These are phyloP conservation scores for Drosophila subquinaria DNA, from an alignment of 2,888 invertebrate genomes.

Conservation along the genomic window DNA sequence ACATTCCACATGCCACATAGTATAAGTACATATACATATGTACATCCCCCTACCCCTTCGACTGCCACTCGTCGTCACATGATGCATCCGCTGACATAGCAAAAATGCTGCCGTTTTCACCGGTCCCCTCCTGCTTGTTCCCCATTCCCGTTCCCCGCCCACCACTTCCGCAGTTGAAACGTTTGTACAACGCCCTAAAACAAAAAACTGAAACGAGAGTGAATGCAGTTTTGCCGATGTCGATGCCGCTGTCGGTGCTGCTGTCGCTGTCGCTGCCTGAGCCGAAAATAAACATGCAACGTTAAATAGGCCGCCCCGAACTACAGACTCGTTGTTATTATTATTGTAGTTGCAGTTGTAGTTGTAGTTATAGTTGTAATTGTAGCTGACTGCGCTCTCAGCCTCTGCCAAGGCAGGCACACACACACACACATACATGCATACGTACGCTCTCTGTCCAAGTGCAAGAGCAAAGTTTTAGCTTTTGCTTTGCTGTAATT, in stretches of 20 bases:
- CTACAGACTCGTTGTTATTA: constrained; percentile 24
- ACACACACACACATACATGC: neutral
- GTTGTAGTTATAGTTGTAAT: constrained; percentile 24
- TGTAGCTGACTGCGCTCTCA: constrained; percentile 40
- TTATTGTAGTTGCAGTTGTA: constrained; percentile 31
- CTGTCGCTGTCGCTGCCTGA: constrained; percentile 17
- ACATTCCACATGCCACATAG: constrained; percentile 34
- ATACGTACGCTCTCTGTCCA: constrained; percentile 48
- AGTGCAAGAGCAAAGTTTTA: constrained; percentile 76
- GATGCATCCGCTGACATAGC: constrained; percentile 76
- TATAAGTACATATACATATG: neutral
- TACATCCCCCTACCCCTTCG: neutral
- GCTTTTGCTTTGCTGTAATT: constrained; percentile 49
- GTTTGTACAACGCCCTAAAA: constrained; percentile 79
- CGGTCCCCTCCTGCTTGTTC: neutral
- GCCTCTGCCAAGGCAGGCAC: constrained; percentile 25
- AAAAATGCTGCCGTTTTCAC: constrained; percentile 26
- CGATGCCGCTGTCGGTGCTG: constrained; percentile 36
- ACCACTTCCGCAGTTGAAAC: constrained; percentile 36
- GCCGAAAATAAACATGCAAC: constrained; percentile 79
- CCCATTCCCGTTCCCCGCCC: constrained; percentile 4
- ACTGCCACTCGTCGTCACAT: constrained; percentile 67
- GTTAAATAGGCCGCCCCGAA: constrained; percentile 73
- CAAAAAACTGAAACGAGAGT: constrained; percentile 71
- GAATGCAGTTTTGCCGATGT: constrained; percentile 65